Base-by-base conservation (phyloP, 2,797 vertebrate genomes). In the Helicolenus hilgendorfi region DNA sequence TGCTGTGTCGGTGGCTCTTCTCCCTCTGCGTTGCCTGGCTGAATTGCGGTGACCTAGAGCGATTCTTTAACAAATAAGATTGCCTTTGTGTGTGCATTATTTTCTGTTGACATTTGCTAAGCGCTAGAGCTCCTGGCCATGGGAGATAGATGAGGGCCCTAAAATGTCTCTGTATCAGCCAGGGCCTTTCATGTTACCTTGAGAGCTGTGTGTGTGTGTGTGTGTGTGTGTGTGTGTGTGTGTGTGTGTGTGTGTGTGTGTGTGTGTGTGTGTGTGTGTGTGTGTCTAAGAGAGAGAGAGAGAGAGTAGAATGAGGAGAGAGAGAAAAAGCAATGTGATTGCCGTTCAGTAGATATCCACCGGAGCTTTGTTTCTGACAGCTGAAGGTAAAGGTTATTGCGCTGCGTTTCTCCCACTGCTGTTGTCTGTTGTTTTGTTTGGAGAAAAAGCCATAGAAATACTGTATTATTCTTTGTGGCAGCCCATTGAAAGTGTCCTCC, bases 51-150 rank as follows among this genome's bases (percentile, higher is more conserved):
- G 97, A 97, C 97, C 97, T 97, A 92, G 95, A 97, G 97, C 96
- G 92, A 97, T 97, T 97, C 96, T 97, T 97, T 95, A 97, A 97
- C 97, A 97, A 98, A 97, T 97, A 97, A 97, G 96, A 97, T 97
- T 97, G 97, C 96, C 95, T 97, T 96, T 97, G 97, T 96, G 96
- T 97, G 95, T 93, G 96, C 96, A 97, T 98, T 96, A 97, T 97
- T 97, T 97, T 98, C 96, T 97, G 96, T 98, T 97, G 97, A 98
- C 97, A 97, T 97, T 98, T 97, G 96, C 96, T 97, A 97, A 97
- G 97, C 96, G 95, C 94, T 93, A 82, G 90, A 95, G 95, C 97
- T 97, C 89, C 97, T 97, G 97, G 95, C 95, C 94, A 97, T 93
- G 91, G 92, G 95, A 97, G 97, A 98, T 96, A 96, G 96, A 97